Base-by-base conservation (phyloP, 2,797 vertebrate genomes). In the Spondyliosoma cantharus region DNA sequence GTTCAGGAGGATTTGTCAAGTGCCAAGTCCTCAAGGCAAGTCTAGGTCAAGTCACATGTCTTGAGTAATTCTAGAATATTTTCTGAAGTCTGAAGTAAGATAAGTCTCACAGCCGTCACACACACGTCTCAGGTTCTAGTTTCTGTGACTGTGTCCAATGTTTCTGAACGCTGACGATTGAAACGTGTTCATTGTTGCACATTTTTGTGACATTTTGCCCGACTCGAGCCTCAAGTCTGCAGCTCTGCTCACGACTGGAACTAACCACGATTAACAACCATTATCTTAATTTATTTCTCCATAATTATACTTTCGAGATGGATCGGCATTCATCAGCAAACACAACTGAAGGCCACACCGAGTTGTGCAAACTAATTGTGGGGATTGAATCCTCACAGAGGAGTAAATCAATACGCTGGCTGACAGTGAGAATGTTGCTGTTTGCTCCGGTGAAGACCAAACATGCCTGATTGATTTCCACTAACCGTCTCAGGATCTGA, bases 401-500 rank as follows among this genome's bases (percentile, higher is more conserved):
- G 42, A 68, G 9, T 11, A 0, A 69, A 81, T 87, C 80, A 13
- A 81, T 82, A 14, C 0, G 1, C 29, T 29, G 0, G 4, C 76
- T 74, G 78, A 81, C 71, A 53, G 25, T 6, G 58, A 60, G 59
- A 67, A n/a, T 17, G 70, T 27, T 70, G 59, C 67, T 56, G 80
- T 74, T 71, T 72, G 67, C 68, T 66, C 58, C 20, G 42, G 32
- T n/a, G 4, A 57, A 56, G 70, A 82, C 42, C 60, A 78, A 81
- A 83, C 78, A 53, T 17, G 53, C 19, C 77, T 48, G 70, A 81
- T 80, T 77, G 78, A 84, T 86, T 86, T 75, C 45, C 78, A 8
- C 66, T 67, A 20, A 70, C 59, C 2, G 71, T 71, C 66, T 56
- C 48, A 0, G 49, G 61, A 64, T 80, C 70, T 17, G 2, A 16